Evolutionary conservation across 2,888 invertebrate species (phyloP).

Genomic region (Mechanitis messenoides): DNA sequence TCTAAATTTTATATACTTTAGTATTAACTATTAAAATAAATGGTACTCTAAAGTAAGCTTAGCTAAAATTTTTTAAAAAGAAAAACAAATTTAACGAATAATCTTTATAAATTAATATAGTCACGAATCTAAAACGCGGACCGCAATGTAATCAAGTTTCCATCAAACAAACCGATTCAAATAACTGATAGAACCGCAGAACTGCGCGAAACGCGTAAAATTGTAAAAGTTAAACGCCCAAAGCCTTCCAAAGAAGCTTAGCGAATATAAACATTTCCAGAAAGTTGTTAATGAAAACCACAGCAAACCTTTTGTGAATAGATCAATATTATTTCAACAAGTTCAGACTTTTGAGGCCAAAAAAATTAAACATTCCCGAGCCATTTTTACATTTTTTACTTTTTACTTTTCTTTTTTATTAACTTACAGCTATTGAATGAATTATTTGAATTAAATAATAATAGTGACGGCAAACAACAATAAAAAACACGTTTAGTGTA

Average conservation of each 20-base stretch:
- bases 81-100: neutral
- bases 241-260: constrained; percentile 36
- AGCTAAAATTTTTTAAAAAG: neutral
- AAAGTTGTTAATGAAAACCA: constrained; percentile 43
- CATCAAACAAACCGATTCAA: constrained; percentile 32
- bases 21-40: no score
- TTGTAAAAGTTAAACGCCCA: constrained; percentile 38
- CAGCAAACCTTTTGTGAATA: constrained; percentile 33
- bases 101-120: constrained; percentile 8
- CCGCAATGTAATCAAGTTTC: constrained; percentile 27
- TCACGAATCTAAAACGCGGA: constrained; percentile 13
- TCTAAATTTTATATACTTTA: no score
- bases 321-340: constrained; percentile 28
- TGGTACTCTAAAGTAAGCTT: no score
- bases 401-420: no score
- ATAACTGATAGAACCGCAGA: constrained; percentile 31
- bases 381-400: no score
- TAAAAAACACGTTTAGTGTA: no score
- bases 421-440: no score
- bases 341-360: constrained; percentile 8
- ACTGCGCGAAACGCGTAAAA: constrained; percentile 35
- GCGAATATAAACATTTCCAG: constrained; percentile 38
- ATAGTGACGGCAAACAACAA: no score
- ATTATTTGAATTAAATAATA: no score
- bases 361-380: neutral